Evolutionary conservation across 92 coral and sea anemone genomes (phyloP), one percentile per base, ranked within the genome.

Genomic region (Umimayanthus kanabou): DNA sequence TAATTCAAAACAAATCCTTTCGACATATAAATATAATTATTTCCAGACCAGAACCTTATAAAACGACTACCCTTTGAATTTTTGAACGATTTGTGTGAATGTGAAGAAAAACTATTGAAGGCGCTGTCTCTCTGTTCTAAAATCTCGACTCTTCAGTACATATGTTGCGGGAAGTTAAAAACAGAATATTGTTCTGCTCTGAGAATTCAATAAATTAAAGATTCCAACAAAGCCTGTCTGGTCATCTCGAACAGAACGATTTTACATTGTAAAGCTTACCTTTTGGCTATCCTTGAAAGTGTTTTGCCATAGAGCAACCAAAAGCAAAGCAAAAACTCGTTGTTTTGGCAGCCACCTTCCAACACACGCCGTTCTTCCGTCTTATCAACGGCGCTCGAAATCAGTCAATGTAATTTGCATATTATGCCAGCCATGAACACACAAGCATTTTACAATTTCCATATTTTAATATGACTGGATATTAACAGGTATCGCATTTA

Each of bases 351-450:
- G 50, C 33, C 37, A 28, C 70, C 28, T 33, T 47, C 77, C 49
- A 55, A 28, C 39, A 13, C 77, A 33, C 67, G 87, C 9, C 58
- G 30, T 28, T 71, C 87, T 15, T 40, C 39, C 86, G 39, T 70
- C 73, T 5, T 70, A 14, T 69, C 40, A 14, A 50, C 18, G 47
- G 73, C 78, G 29, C 87, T 83, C 77, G 45, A 18, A 47, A 42
- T 43, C 78, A 83, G 87, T 70, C 87, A 83, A 83, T 67, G 45
- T 53, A 28, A 83, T 83, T 83, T 83, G 87, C 87, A 83, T 83
- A 70, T 83, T 83, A 66, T 30, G 61, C 87, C 57, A 26, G 57
- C 55, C 39, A 16, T 71, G 65, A 70, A 72, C 67, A 67, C 74
- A 70, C 53, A 33, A 33, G 40, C 50, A 16, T 50, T 73, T 80